Evolutionary conservation across 2,888 invertebrate species (phyloP).

Genomic region (Cyclophora punctaria): DNA sequence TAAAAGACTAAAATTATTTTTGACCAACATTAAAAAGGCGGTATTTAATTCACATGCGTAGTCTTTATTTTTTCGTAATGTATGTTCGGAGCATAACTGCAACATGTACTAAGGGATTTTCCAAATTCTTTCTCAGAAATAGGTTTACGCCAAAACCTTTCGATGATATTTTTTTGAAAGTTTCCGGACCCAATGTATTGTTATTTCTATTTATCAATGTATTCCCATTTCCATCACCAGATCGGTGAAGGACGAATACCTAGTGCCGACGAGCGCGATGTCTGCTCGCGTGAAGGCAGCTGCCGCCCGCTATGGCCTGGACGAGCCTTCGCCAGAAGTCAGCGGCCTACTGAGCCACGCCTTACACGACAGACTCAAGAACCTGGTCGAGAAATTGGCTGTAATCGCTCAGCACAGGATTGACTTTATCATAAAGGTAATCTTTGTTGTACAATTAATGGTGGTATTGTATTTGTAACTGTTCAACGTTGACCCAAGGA

Average conservation of each 20-base stretch:
- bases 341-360: conserved; percentile 94
- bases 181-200: no score
- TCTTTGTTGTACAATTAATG: neutral
- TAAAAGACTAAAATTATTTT: no score
- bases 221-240: conserved; percentile 32
- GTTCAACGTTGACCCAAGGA: neutral
- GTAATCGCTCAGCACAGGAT: conserved; percentile 95
- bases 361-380: conserved; percentile 93
- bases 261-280: conserved; percentile 85
- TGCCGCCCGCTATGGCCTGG: conserved; percentile 84
- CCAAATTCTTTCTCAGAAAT: no score
- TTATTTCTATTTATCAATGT: no score
- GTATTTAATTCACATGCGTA: no score
- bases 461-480: neutral
- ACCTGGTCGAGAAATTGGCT: conserved; percentile 91
- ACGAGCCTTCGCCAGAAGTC: conserved; percentile 91
- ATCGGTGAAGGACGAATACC: conserved; percentile 95
- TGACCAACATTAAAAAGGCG: no score
- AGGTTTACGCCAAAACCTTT: no score
- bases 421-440: conserved; percentile 88
- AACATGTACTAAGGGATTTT: no score
- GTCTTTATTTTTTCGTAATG: no score
- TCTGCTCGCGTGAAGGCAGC: conserved; percentile 85
- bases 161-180: no score
- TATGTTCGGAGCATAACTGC: no score